These are phyloP conservation scores for Lithophane leautieri DNA, from an alignment of 2,888 invertebrate species.

Conservation along the genomic window DNA sequence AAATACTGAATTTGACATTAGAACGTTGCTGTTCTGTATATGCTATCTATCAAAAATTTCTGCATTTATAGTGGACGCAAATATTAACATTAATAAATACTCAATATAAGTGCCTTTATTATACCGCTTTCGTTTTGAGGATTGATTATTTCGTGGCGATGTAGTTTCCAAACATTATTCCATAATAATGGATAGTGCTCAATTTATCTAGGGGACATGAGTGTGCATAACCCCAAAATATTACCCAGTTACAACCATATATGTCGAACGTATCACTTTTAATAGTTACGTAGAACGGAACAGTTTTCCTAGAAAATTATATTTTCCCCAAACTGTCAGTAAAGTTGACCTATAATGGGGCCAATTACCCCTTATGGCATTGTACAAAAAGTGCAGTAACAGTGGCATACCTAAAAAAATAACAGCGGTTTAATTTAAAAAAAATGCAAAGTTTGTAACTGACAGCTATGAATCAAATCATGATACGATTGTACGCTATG, in stretches of 20 bases:
- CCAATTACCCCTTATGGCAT: slow-evolving; percentile 37
- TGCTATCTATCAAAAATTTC: not conserved
- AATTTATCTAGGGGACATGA: too few relatives aligned
- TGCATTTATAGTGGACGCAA: too few relatives aligned
- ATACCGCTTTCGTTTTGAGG: not conserved
- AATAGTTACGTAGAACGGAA: not conserved
- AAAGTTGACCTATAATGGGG: slow-evolving; percentile 6
- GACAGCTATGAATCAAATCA: too few relatives aligned
- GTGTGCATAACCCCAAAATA: not conserved
- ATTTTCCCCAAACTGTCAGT: not conserved
- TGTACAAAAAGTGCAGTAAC: too few relatives aligned
- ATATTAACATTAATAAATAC: not conserved
- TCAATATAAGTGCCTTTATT: too few relatives aligned
- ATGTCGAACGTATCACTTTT: not conserved
- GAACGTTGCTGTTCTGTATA: not conserved
- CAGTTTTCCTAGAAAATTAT: not conserved
- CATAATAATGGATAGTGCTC: too few relatives aligned
- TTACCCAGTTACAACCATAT: not conserved
- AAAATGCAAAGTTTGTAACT: too few relatives aligned
- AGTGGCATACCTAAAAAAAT: too few relatives aligned
- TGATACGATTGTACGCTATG: too few relatives aligned
- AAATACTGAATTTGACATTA: not conserved
- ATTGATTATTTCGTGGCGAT: not conserved
- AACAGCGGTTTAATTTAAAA: too few relatives aligned
- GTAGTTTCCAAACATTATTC: not conserved